phyloP scores from a whole-genome alignment of 2,797 vertebrate genomes.

The Coccyzus lansbergi region DNA sequence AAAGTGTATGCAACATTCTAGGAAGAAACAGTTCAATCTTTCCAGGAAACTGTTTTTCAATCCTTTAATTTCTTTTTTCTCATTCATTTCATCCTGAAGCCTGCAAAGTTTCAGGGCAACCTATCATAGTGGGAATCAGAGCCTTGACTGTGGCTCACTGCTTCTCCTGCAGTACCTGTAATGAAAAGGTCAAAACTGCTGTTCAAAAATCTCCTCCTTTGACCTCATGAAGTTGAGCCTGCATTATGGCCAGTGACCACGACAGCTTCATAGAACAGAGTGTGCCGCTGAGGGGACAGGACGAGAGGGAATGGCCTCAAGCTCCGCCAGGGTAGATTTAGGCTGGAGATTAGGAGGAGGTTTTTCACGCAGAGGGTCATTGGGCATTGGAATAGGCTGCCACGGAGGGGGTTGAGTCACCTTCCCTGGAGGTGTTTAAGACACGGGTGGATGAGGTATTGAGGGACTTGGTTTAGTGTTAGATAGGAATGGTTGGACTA shows the following conservation, averaged over 20 bases:
- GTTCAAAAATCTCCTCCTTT: neutral
- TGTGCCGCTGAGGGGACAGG: accelerated
- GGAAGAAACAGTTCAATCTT: neutral
- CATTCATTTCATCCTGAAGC: neutral
- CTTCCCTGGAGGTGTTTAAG: too few species aligned
- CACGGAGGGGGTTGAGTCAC: too few species aligned
- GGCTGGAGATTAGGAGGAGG: too few species aligned
- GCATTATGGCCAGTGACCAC: neutral
- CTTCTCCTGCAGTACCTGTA: neutral
- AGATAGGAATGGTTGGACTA: too few species aligned
- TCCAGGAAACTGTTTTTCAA: neutral
- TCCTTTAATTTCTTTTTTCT: neutral
- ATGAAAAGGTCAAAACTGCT: neutral
- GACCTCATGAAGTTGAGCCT: neutral
- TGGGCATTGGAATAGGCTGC: too few species aligned
- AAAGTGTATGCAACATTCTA: neutral
- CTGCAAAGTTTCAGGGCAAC: neutral
- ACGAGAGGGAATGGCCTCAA: too few species aligned
- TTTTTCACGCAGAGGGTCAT: too few species aligned
- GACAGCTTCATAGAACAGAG: neutral
- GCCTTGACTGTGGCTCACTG: neutral
- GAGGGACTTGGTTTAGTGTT: too few species aligned
- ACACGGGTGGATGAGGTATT: too few species aligned
- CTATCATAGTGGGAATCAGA: neutral
- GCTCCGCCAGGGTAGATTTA: too few species aligned